Conservation (phyloP, 2,888 invertebrate species). For the Frankliniella fusca region DNA sequence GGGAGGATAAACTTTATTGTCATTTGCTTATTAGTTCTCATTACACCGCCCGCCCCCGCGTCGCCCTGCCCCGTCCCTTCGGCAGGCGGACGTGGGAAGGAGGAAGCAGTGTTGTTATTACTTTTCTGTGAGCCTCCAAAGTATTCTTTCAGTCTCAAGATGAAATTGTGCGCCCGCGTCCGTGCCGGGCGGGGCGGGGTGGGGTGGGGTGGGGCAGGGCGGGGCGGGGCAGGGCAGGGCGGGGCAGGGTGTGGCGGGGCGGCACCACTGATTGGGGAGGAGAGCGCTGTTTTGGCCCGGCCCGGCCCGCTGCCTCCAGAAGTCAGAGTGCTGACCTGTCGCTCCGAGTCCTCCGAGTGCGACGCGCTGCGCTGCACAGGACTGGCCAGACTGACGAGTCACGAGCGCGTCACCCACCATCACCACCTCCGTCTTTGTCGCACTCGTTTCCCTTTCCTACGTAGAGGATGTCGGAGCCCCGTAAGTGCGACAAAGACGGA, state of each 20-base stretch:
- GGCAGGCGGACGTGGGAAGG: neutral
- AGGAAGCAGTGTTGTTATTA: neutral
- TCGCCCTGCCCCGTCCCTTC: slow-evolving; percentile 37
- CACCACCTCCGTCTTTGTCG: no score
- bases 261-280: neutral
- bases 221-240: neutral
- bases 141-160: slow-evolving; percentile 8
- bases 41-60: slow-evolving; percentile 37
- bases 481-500: no score
- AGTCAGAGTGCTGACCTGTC: no score
- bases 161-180: neutral
- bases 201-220: neutral
- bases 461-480: no score
- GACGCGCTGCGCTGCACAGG: no score
- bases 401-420: no score
- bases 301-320: no score
- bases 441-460: no score
- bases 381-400: no score
- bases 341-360: no score
- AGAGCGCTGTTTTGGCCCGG: no score
- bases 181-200: neutral
- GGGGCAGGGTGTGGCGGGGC: neutral
- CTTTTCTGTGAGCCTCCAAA: neutral
- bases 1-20: slow-evolving; percentile 13
- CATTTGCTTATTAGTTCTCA: slow-evolving; percentile 35